These are phyloP conservation scores for Coecobrya sp. DNA, from an alignment of 2,888 invertebrate genomes.

Conservation along the genomic window DNA sequence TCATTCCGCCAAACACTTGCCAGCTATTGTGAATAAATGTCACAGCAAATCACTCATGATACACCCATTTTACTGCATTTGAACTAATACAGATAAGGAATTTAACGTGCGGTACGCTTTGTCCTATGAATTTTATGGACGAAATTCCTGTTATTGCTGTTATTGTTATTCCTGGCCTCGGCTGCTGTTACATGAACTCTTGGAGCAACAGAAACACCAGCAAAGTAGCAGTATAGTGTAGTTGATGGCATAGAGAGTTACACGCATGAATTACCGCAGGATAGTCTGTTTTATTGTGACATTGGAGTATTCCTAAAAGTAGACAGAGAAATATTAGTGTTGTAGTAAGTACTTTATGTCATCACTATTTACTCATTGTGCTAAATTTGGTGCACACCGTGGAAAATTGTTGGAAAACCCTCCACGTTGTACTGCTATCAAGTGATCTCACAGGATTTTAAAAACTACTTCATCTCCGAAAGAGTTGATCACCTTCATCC, in stretches of 20 bases:
- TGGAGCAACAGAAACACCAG: not conserved
- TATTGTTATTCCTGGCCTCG: not conserved
- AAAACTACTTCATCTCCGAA: no score
- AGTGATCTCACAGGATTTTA: constrained; percentile 2
- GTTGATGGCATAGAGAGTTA: constrained; percentile 27
- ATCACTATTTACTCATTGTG: constrained; percentile 41
- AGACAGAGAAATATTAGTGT: not conserved
- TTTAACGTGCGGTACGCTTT: not conserved
- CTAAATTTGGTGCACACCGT: constrained; percentile 33
- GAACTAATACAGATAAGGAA: constrained; percentile 35
- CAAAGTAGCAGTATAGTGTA: not conserved
- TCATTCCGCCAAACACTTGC: constrained; percentile 47
- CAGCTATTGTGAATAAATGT: constrained; percentile 55
- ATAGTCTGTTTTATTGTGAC: constrained; percentile 18
- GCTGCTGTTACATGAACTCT: not conserved
- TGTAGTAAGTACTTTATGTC: constrained; percentile 19
- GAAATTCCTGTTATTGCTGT: not conserved
- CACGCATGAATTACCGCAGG: constrained; percentile 20
- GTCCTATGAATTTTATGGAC: constrained; percentile 21
- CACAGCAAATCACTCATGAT: constrained; percentile 54
- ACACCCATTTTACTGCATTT: constrained; percentile 43
- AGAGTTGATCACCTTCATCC: not conserved
- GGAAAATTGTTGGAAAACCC: not conserved
- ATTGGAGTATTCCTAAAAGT: constrained; percentile 6
- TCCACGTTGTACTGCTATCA: not conserved